phyloP scores from a whole-genome alignment of 2,113 vertebrate genomes.

The Heloderma charlesbogerti region DNA sequence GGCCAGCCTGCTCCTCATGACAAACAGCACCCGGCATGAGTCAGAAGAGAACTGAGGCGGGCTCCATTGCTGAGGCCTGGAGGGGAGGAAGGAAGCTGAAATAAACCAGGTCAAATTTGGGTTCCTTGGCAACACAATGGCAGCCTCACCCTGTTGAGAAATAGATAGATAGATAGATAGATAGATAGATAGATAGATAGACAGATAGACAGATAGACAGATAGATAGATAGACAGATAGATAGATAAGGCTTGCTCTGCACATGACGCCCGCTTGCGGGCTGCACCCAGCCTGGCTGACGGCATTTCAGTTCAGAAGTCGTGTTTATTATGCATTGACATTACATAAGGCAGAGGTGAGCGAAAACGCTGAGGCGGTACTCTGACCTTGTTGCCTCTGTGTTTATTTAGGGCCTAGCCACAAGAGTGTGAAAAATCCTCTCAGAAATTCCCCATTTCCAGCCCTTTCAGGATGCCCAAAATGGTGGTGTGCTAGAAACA shows the following conservation, averaged over 20 bases:
- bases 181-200: not conserved
- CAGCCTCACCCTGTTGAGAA: not conserved
- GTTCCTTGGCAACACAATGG: not conserved
- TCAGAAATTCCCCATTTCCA: not conserved
- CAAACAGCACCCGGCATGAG: constrained; percentile 19
- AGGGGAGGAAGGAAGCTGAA: constrained; percentile 11
- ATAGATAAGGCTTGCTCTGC: not conserved
- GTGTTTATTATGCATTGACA: not conserved
- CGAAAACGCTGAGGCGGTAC: not conserved
- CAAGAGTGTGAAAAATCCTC: no score
- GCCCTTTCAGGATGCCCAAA: not conserved
- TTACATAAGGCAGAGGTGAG: no score
- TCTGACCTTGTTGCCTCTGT: not conserved
- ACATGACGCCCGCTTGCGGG: not conserved
- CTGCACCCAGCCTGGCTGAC: not conserved
- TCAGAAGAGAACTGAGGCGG: not conserved
- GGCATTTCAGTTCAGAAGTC: not conserved
- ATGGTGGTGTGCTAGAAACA: not conserved
- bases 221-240: not conserved
- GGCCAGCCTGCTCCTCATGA: not conserved
- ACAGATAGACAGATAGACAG: no score
- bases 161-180: not conserved
- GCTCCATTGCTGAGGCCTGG: not conserved
- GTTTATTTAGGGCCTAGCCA: not conserved
- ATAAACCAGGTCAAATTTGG: constrained; percentile 13